Evolutionary conservation across 2,797 vertebrate genomes (phyloP), one percentile per base, ranked within the genome.

Genomic region (Chromis chromis): DNA sequence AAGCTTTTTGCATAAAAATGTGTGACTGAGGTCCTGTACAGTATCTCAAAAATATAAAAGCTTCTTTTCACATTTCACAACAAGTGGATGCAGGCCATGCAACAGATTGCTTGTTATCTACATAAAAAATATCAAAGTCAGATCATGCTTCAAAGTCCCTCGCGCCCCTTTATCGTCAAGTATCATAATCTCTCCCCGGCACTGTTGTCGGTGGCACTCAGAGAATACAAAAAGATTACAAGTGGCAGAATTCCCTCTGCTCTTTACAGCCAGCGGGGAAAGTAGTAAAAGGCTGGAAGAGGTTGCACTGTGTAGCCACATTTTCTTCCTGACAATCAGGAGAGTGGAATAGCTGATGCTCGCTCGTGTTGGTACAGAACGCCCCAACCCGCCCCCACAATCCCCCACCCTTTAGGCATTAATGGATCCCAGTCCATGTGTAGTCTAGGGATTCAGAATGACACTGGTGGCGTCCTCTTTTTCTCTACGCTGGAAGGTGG

Each of bases 401-500:
- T 44, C 36, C 11, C 24, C 14, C 8, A 13, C 21, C 25, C n/a
- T 57, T 49, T 36, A 58, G 42, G 52, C 70, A 53, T 78, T 53
- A 65, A 50, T 50, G 53, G 74, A 76, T 74, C 70, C 59, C 59
- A 72, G 70, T 70, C 24, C 49, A 10, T 27, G 46, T 28, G 4
- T 24, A 49, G 46, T 86, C 90, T 93, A 95, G 54, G 88, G 85
- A 67, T 89, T 87, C 3, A 93, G 84, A 22, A 91, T 89, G 7
- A 93, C 86, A 17, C 73, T 62, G 48, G 82, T 59, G 40, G 44
- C 69, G 24, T 92, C 93, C 57, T 94, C 93, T 64, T 80, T 85
- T 61, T 96, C 95, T 69, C 65, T 86, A 60, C 22, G 79, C 88
- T 93, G 91, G 83, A 96, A 97, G 66, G 94, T 81, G 42, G 89